These are phyloP conservation scores for Coptodon bakossiorum DNA, from an alignment of 2,113 vertebrate species.

Conservation along the genomic window DNA sequence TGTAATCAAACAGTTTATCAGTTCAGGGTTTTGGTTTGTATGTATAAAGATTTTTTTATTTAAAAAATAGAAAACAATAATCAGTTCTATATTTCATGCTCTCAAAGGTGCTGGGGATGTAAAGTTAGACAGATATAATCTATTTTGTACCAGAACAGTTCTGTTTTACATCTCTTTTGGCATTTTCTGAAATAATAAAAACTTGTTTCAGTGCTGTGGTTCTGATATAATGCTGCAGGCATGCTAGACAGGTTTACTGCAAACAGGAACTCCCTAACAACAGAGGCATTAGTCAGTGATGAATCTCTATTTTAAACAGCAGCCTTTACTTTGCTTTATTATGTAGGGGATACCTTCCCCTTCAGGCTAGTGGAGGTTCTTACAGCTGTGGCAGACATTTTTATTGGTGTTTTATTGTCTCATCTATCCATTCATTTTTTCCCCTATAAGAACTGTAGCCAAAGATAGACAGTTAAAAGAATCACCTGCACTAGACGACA, in stretches of 20 bases:
- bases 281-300: constrained; percentile 36
- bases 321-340: constrained; percentile 28
- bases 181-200: constrained; percentile 18
- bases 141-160: constrained; percentile 12
- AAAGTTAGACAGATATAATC: not conserved
- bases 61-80: not conserved
- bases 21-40: not conserved
- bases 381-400: constrained; percentile 49
- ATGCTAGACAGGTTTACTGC: not conserved
- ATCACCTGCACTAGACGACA: constrained; percentile 19
- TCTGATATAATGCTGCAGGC: not conserved
- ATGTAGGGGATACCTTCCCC: constrained; percentile 40
- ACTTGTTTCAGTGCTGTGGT: not conserved
- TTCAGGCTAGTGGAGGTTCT: constrained; percentile 26
- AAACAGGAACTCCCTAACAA: constrained; percentile 45
- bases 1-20: not conserved
- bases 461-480: constrained; percentile 19
- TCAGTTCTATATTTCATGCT: not conserved
- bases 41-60: not conserved
- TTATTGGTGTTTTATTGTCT: constrained; percentile 50
- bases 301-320: constrained; percentile 27
- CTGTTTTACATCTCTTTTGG: not conserved
- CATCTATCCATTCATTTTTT: constrained; percentile 7
- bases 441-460: constrained; percentile 20
- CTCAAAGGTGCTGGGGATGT: not conserved